phyloP scores from a whole-genome alignment of 2,113 vertebrate species.

The Mustelus asterias region DNA sequence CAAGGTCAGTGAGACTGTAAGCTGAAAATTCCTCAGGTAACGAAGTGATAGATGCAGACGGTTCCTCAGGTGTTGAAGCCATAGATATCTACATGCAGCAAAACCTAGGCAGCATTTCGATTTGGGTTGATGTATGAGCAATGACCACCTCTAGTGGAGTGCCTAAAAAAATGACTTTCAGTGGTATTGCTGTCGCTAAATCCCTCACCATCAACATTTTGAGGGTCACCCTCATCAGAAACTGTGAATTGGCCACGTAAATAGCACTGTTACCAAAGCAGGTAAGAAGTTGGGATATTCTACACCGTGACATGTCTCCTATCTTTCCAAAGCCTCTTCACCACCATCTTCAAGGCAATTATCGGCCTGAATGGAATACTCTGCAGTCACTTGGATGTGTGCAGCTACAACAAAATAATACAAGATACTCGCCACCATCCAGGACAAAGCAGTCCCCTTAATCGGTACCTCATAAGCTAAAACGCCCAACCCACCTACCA shows the following conservation, averaged over 20 bases:
- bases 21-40: background rate
- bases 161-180: no score
- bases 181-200: background rate
- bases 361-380: background rate
- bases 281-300: background rate
- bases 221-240: background rate
- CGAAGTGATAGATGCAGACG: background rate
- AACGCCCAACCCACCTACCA: background rate
- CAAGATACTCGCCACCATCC: background rate
- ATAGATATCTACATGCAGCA: background rate
- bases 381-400: background rate
- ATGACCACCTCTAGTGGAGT: background rate
- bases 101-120: background rate
- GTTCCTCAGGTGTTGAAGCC: background rate
- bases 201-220: background rate
- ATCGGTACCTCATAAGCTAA: background rate
- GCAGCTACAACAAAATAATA: background rate
- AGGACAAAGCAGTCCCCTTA: background rate
- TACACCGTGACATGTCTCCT: background rate
- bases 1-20: background rate
- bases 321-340: background rate
- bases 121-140: background rate
- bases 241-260: background rate
- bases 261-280: no score
- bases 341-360: background rate